Evolutionary conservation across 2,113 vertebrate species (phyloP), one percentile per base, ranked within the genome.

Genomic region (Trematocara macrostoma): DNA sequence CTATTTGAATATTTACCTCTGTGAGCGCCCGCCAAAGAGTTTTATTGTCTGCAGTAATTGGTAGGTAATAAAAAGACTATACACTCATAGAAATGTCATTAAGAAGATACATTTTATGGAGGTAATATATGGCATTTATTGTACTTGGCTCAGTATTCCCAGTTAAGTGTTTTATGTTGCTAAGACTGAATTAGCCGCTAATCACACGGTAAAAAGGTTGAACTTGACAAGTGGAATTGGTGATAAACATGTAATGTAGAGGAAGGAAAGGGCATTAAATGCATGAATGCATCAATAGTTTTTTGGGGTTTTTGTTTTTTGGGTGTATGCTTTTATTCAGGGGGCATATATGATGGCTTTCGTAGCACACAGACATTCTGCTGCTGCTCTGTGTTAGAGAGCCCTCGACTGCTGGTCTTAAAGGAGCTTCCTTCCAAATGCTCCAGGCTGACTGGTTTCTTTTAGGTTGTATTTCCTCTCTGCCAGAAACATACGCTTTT

Each of bases 391-490:
- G 78, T 83, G 56, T 84, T 69, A 11, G 88, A 90, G 85, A 80
- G 47, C 84, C 82, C 82, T 85, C 53, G 55, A 69, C 83, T 42
- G 57, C 64, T 52, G 83, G 79, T 81, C 80, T 55, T n/a, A 5
- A 29, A 85, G 79, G 56, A 86, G 74, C 56, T 51, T 64, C 35
- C 84, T 71, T 5, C 6, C 87, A 90, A 88, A 88, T 78, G 81
- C 84, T 85, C 80, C 56, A 64, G 42, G 16, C 61, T 38, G 84
- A 71, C 69, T 67, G 71, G 69, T 82, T 90, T 91, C 85, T 93
- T 89, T 91, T 87, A 8, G 40, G 86, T 71, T 10, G 6, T 14
- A n/a, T 81, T 81, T 69, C 56, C 42, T 8, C 26, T n/a, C 47
- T 56, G 81, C 40, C 3, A 64, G 64, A 82, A 16, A 20, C 20